Base-by-base conservation (phyloP, 35 echinoderm and acorn worm genomes). In the Apostichopus japonicus region DNA sequence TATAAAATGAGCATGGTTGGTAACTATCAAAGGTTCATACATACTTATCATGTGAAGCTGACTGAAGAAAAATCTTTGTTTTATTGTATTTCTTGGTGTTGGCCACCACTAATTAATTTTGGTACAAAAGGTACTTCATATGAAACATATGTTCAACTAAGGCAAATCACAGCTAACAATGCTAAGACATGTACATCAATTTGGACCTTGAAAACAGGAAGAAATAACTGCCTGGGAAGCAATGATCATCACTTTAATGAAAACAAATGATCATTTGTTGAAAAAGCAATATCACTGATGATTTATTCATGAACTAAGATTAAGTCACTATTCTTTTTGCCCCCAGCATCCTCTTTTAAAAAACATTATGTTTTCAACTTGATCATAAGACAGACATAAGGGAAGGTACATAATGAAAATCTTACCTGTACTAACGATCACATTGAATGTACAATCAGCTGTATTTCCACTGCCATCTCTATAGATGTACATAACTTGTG, bases 391-490 rank as follows among this genome's bases (percentile, higher is more conserved):
- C 1, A 86, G 16, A 57, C 19, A 23, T 22, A 13, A 27, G 5
- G 14, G n/a, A 54, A 55, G 21, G 8, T 7, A 75, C 10, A 54
- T 6, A 13, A 82, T 33, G 53, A 10, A 24, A 54, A 87, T 77
- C 86, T 81, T 59, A 91, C 93, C 65, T 67, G 87, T 24, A 79
- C 57, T 78, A 65, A 94, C 63, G 27, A 63, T 90, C 10, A 94
- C 93, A 56, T 58, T 77, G 61, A 94, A 94, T 17, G 93, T 84
- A n/a, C 91, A 92, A 23, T 10, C 63, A 81, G 1, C 23, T 1
- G 23, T 84, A 24, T 84, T 84, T 84, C 56, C 81, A 57, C 81
- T 58, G 16, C 2, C 13, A 24, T 84, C 81, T 84, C 8, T 16
- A 24, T 84, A 84, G 15, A 17, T 58, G n/a, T 84, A 84, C 7